Percentiles rank a stretch among this genome's conserved stretches.
phyloP scores from a whole-genome alignment of 2,888 invertebrate genomes.

The Lochmaea crataegi region DNA sequence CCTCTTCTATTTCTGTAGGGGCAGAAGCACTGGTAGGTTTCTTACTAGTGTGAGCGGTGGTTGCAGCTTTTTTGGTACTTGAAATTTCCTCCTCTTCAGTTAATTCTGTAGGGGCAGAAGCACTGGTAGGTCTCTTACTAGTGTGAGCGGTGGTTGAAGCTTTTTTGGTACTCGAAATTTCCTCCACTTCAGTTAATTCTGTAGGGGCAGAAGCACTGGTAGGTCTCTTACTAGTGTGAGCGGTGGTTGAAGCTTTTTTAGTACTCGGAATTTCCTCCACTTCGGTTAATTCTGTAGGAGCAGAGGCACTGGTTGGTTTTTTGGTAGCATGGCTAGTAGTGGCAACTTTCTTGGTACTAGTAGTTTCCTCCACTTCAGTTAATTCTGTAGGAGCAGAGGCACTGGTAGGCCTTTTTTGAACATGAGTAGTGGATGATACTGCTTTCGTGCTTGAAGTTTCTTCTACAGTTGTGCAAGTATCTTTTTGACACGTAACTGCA shows the following conservation, averaged over 20 bases:
- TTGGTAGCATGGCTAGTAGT: background rate
- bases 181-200: background rate
- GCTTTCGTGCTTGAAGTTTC: background rate
- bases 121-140: background rate
- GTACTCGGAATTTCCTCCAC: background rate
- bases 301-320: background rate
- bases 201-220: background rate
- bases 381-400: conserved; percentile 13
- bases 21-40: background rate
- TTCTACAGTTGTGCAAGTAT: conserved; percentile 28
- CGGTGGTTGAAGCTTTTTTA: background rate
- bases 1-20: conserved; percentile 2
- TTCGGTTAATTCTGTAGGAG: conserved; percentile 9
- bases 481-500: conserved; percentile 75
- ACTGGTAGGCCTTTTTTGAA: background rate
- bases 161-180: background rate
- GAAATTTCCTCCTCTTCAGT: conserved; percentile 5
- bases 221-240: background rate
- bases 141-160: background rate
- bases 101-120: conserved; percentile 1
- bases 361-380: conserved; percentile 1
- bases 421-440: background rate
- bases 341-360: background rate
- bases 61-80: background rate
- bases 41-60: background rate